Conservation (phyloP, 1,140 invertebrate species). For the Meloidogyne floridensis region DNA sequence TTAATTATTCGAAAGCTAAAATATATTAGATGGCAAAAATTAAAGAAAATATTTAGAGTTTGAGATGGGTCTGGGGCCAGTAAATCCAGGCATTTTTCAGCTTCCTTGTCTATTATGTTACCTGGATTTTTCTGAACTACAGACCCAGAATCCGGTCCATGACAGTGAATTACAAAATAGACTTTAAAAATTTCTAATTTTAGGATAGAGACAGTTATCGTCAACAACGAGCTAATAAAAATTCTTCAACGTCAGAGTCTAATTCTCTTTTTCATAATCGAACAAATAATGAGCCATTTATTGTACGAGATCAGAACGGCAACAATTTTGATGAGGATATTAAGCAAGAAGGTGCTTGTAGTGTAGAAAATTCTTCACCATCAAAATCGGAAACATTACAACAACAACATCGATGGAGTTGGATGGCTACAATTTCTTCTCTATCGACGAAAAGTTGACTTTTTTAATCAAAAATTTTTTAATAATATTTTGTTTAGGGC, state of each 20-base stretch:
- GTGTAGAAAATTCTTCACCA: background rate
- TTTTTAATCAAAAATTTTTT: background rate
- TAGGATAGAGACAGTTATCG: background rate
- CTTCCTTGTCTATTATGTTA: too few species aligned
- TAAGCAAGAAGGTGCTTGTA: background rate
- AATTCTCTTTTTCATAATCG: background rate
- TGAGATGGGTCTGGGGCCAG: too few species aligned
- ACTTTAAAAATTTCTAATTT: background rate
- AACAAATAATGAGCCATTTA: background rate
- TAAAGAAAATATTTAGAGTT: too few species aligned
- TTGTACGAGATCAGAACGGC: background rate
- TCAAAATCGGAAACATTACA: background rate
- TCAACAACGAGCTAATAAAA: background rate
- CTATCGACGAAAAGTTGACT: background rate
- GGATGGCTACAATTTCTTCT: constrained; percentile 1
- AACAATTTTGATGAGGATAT: background rate
- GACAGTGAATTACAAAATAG: too few species aligned
- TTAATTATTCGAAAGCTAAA: too few species aligned
- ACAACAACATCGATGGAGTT: background rate
- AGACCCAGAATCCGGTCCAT: too few species aligned
- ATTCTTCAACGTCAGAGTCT: background rate
- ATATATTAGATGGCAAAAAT: too few species aligned
- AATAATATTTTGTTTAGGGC: background rate
- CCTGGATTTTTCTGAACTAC: too few species aligned
- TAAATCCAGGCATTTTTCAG: too few species aligned